A percentile compares a stretch with the other conserved stretches of the same genome.
Evolutionary conservation across 2,888 invertebrate genomes (phyloP).

Genomic region (Lepetodrilus schrolli): DNA sequence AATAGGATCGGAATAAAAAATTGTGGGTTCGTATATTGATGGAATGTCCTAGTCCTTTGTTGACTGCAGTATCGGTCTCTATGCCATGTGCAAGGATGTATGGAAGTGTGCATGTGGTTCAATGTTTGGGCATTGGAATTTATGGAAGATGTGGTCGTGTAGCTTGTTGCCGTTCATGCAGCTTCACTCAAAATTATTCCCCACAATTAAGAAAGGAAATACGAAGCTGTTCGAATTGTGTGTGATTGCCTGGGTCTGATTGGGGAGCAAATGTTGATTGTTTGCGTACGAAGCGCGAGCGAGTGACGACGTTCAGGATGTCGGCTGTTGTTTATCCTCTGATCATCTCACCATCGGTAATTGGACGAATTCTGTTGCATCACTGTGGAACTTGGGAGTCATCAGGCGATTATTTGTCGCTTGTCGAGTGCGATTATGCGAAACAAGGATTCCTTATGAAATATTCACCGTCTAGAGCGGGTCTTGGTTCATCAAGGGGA

Average conservation of each 20-base stretch:
- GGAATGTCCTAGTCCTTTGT: too few relatives aligned
- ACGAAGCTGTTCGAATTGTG: too few relatives aligned
- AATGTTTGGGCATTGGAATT: too few relatives aligned
- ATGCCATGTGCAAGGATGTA: too few relatives aligned
- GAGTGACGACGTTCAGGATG: neutral
- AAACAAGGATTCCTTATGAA: conserved; percentile 19
- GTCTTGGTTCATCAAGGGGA: neutral
- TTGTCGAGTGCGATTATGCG: neutral
- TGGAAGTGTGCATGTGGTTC: too few relatives aligned
- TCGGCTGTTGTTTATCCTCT: neutral
- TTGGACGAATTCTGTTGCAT: neutral
- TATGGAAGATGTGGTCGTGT: too few relatives aligned
- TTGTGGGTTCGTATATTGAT: too few relatives aligned
- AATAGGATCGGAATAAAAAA: too few relatives aligned
- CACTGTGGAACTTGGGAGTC: neutral
- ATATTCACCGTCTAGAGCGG: conserved; percentile 9
- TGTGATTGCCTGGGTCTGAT: neutral
- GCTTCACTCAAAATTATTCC: too few relatives aligned
- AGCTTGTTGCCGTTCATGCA: too few relatives aligned
- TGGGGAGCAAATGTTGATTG: neutral
- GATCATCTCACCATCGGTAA: neutral
- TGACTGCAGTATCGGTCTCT: too few relatives aligned
- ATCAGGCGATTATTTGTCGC: conserved; percentile 11
- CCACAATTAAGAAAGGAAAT: too few relatives aligned
- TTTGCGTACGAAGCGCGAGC: neutral